Conservation (phyloP, 1,140 invertebrate species). For the Hylyphantes graminicola region DNA sequence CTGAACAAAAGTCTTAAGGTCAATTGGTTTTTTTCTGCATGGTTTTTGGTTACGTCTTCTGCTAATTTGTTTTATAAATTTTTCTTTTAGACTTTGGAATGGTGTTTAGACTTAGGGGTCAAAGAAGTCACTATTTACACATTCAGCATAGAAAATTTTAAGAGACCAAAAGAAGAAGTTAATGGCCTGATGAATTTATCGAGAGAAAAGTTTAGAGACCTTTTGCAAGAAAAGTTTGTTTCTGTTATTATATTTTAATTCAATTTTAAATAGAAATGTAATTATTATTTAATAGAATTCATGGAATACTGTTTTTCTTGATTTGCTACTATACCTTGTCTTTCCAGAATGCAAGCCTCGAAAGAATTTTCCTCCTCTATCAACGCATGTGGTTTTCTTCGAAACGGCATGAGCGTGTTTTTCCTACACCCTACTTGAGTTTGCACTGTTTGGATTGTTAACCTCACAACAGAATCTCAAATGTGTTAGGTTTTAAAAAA, state of each 20-base stretch:
- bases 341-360: too few species aligned
- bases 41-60: too few species aligned
- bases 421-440: too few species aligned
- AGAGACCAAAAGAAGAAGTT: constrained; percentile 92
- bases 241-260: not conserved
- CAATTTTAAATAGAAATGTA: not conserved
- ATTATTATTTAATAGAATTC: not conserved
- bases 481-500: too few species aligned
- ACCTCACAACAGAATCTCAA: too few species aligned
- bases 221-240: constrained; percentile 85
- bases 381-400: too few species aligned
- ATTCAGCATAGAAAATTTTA: constrained; percentile 99
- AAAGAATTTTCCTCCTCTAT: not conserved
- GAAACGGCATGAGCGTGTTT: too few species aligned
- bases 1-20: too few species aligned
- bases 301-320: not conserved
- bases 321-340: not conserved
- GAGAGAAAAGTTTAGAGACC: constrained; percentile 84
- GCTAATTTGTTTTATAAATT: too few species aligned
- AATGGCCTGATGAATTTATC: constrained; percentile 88
- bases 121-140: constrained; percentile 97
- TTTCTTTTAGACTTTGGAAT: constrained; percentile 79
- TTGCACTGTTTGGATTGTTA: too few species aligned
- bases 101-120: constrained; percentile 79
- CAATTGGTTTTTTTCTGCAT: too few species aligned